Evolutionary conservation across 1,140 invertebrate species (phyloP).

Genomic region (Xylocopa sonorina): DNA sequence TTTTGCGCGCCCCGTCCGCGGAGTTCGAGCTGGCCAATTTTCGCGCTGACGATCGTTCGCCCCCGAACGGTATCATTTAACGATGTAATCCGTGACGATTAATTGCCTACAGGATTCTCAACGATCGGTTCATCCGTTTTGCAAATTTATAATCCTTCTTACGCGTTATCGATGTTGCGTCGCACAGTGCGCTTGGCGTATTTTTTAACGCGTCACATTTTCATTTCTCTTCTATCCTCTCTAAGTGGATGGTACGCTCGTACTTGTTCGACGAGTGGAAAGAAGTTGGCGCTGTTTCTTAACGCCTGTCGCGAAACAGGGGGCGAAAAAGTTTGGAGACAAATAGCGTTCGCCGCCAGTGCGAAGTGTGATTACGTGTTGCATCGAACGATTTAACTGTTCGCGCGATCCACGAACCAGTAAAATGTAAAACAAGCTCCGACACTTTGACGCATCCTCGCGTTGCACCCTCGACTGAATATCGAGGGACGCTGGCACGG

Average conservation of each 20-base stretch:
- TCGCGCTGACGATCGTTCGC: neutral
- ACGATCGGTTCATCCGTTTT: neutral
- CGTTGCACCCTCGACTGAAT: neutral
- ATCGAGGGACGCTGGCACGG: neutral
- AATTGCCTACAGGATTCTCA: neutral
- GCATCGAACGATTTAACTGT: neutral
- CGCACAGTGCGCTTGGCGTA: no score
- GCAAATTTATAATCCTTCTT: neutral
- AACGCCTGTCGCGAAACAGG: no score
- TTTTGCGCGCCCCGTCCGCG: neutral
- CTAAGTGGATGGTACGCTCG: no score
- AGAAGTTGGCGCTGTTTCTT: slow-evolving; percentile 1
- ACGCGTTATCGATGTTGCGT: no score
- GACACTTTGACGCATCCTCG: slow-evolving; percentile 19
- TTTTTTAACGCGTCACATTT: no score
- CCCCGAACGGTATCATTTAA: neutral
- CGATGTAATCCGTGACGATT: slow-evolving; percentile 18
- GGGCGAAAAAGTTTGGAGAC: slow-evolving; percentile 10
- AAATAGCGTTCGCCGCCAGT: slow-evolving; percentile 24
- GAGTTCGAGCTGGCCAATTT: slow-evolving; percentile 11
- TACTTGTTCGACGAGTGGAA: neutral
- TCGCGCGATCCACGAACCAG: slow-evolving; percentile 3
- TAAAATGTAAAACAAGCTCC: slow-evolving; percentile 32
- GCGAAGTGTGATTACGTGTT: slow-evolving; percentile 21
- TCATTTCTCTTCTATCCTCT: no score